Base-by-base conservation (phyloP, 2,888 invertebrate genomes). In the Drosophila acutilabella region DNA sequence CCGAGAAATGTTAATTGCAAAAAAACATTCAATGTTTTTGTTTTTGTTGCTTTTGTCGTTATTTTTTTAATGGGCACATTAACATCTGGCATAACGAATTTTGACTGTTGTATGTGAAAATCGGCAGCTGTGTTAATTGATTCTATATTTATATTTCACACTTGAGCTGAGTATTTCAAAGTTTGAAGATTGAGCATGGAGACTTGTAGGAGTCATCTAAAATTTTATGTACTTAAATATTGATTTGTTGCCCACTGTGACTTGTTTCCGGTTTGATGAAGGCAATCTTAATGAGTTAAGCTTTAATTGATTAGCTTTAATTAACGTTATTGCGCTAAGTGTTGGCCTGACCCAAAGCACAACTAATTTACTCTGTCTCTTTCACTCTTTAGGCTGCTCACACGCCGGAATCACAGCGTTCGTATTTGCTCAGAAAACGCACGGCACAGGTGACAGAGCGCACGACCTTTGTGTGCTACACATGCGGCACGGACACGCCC, bases 391-490 rank as follows among this genome's bases (percentile, higher is more conserved):
- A 94, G 94, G 93, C 94, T 90, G 94, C 95, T 89, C 95, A 96
- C 80, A 95, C 96, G 80, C 94, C 95, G 13, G 96, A 96, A 81
- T 93, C 94, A 85, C 97, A 97, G 90, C 94, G 97, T 44, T 95
- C 96, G 86, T 97, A 97, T 93, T 95, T 95, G 38, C 93, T 97
- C 58, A 94, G 97, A 70, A 96, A 97, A 90, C 94, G 96, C 45
- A 95, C 96, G 61, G 94, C 95, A 30, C 93, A 94, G 8, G 93
- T 94, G 20, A 93, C 94, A 8, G 90, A 92, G 61, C 95, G 95
- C 84, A 94, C 95, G 51, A 95, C 95, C 56, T 97, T 97, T 92
- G 95, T 97, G 50, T 98, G 98, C 93, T 98, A 97, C 93, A 97
- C 97, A 62, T 98, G 98, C 93, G 96, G 97, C 45, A 94, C 95